Conservation (phyloP, 2,888 invertebrate genomes). For the Trissolcus brochymenae region DNA sequence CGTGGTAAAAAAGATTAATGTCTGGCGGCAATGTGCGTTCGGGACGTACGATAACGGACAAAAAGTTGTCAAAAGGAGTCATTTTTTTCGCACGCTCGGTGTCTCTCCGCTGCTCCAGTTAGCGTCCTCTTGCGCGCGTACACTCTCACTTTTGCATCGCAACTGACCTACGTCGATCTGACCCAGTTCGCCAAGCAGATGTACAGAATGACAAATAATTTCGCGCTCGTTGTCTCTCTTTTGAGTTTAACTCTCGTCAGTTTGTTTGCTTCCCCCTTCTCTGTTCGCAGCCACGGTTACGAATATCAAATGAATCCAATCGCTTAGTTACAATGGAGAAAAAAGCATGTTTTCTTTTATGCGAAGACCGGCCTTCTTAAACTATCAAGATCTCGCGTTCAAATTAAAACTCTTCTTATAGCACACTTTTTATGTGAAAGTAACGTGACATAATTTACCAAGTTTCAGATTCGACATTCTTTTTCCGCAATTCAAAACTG, state of each 20-base stretch:
- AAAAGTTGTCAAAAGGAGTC: background rate
- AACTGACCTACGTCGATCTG: slow-evolving; percentile 67
- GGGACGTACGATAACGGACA: background rate
- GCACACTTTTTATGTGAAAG: slow-evolving; percentile 46
- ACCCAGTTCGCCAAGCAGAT: slow-evolving; percentile 62
- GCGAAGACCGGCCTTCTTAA: slow-evolving; percentile 2
- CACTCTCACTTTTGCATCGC: slow-evolving; percentile 68
- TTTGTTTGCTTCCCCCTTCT: slow-evolving; percentile 7
- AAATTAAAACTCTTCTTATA: slow-evolving; percentile 43
- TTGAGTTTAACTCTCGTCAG: slow-evolving; percentile 14
- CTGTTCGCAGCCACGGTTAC: background rate
- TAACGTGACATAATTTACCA: slow-evolving; percentile 40
- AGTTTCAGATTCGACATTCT: slow-evolving; percentile 21
- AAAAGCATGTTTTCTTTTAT: slow-evolving; percentile 1
- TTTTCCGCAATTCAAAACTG: slow-evolving; percentile 4
- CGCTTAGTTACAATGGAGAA: too few relatives aligned
- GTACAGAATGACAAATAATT: slow-evolving; percentile 57
- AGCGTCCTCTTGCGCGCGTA: slow-evolving; percentile 40
- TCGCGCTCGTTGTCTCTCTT: slow-evolving; percentile 41
- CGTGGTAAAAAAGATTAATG: too few relatives aligned
- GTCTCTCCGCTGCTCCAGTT: slow-evolving; percentile 59
- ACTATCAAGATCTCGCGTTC: slow-evolving; percentile 22
- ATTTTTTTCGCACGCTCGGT: slow-evolving; percentile 18
- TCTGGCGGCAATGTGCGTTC: too few relatives aligned
- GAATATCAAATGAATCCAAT: background rate